Evolutionary conservation across 2,797 vertebrate species (phyloP).

Genomic region (Pipistrellus pipistrellus): DNA sequence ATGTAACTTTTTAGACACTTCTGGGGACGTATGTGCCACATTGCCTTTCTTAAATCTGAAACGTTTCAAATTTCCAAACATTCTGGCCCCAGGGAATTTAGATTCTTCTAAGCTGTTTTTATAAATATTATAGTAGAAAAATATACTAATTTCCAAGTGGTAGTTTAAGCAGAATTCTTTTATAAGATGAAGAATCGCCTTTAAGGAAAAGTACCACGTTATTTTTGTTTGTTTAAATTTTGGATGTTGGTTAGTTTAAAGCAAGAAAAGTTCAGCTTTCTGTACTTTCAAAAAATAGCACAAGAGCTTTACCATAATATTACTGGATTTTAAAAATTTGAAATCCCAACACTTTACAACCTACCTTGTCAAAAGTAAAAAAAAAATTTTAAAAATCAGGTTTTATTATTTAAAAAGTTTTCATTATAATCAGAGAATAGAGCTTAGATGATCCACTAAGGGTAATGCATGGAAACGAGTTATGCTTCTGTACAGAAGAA

Average conservation of each 20-base stretch:
- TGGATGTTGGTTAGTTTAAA: conserved; percentile 14
- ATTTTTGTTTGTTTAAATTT: conserved; percentile 60
- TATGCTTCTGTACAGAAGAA: not conserved
- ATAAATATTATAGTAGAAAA: conserved; percentile 16
- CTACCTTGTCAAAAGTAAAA: not conserved
- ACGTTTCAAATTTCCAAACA: conserved; percentile 14
- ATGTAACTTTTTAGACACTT: not conserved
- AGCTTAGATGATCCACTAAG: not conserved
- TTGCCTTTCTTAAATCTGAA: conserved; percentile 35
- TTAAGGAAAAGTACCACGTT: not conserved
- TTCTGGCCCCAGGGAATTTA: not conserved
- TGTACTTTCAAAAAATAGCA: not conserved
- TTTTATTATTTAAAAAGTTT: not conserved
- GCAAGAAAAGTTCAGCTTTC: not conserved
- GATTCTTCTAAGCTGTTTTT: conserved; percentile 32
- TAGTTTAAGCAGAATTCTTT: conserved; percentile 29
- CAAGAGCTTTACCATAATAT: not conserved
- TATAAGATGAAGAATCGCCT: conserved; percentile 34
- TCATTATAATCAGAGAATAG: not conserved
- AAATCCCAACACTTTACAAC: not conserved
- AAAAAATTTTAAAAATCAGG: not conserved
- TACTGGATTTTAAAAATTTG: not conserved
- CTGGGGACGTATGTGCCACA: not conserved
- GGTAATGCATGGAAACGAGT: not conserved
- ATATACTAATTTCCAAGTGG: conserved; percentile 12